These are phyloP conservation scores for Labia minor DNA, from an alignment of 2,888 invertebrate species.

Conservation along the genomic window DNA sequence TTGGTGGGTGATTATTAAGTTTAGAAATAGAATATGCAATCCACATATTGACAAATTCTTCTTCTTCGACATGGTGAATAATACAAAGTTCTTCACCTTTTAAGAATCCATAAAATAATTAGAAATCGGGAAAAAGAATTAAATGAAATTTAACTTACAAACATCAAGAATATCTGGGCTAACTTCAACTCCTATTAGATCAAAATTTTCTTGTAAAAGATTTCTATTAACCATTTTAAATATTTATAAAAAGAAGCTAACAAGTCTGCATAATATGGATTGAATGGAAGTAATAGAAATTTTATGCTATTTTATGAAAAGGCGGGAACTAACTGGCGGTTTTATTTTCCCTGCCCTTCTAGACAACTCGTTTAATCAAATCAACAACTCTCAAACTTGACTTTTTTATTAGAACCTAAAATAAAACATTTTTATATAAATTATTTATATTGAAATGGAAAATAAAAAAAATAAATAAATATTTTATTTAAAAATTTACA, in stretches of 20 bases:
- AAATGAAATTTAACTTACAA: not conserved
- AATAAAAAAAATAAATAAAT: too few relatives aligned
- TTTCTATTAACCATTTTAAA: not conserved
- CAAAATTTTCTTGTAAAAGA: not conserved
- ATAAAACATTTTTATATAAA: too few relatives aligned
- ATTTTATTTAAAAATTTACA: too few relatives aligned
- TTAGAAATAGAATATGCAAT: constrained; percentile 61
- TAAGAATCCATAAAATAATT: constrained; percentile 22
- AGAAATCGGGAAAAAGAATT: too few relatives aligned
- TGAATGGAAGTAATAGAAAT: not conserved
- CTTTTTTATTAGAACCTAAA: constrained; percentile 43
- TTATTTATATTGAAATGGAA: too few relatives aligned
- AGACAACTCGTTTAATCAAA: not conserved
- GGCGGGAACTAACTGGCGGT: not conserved
- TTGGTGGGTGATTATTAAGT: constrained; percentile 50
- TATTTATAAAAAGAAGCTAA: not conserved
- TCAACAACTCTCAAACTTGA: constrained; percentile 45
- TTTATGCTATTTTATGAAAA: not conserved
- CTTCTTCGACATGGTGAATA: constrained; percentile 47
- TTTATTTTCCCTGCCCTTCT: not conserved
- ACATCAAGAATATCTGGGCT: not conserved
- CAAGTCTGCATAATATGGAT: not conserved
- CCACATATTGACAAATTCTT: constrained; percentile 66
- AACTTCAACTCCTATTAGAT: not conserved
- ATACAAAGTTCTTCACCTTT: constrained; percentile 52